A percentile compares a stretch with the other conserved stretches of the same genome.
These are phyloP conservation scores for Prolemur simus DNA, from an alignment of 2,113 vertebrate species.

Conservation along the genomic window DNA sequence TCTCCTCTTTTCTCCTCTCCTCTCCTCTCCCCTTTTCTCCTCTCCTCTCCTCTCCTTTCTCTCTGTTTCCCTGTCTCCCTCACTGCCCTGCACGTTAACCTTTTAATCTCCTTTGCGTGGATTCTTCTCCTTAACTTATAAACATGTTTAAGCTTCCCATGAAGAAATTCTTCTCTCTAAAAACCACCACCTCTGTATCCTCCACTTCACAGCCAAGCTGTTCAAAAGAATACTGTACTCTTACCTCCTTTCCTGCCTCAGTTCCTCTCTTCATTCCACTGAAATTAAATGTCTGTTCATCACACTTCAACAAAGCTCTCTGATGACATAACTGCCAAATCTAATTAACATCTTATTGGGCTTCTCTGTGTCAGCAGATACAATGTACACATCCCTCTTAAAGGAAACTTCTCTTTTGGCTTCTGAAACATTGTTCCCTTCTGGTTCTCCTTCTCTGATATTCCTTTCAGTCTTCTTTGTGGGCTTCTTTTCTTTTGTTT, in stretches of 20 bases:
- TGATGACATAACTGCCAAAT: neutral
- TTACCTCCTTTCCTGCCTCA: neutral
- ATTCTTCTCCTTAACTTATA: neutral
- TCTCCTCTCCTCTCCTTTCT: accelerated
- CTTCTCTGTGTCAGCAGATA: neutral
- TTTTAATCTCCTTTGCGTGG: neutral
- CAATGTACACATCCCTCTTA: neutral
- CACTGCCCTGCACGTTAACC: neutral
- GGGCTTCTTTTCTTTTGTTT: neutral
- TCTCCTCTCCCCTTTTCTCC: accelerated
- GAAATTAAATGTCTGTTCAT: neutral
- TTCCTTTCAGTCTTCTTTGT: neutral
- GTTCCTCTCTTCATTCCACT: neutral
- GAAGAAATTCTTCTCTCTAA: neutral
- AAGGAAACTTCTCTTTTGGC: neutral
- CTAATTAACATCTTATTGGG: neutral
- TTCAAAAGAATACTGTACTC: neutral
- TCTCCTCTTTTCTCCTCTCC: neutral
- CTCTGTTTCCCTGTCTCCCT: neutral
- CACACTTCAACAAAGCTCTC: neutral
- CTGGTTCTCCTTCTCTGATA: neutral
- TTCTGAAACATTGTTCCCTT: neutral
- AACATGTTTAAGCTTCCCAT: neutral
- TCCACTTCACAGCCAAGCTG: neutral
- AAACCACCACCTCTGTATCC: neutral